phyloP scores from a whole-genome alignment of 2,113 vertebrate species.

The Semicossyphus pulcher region DNA sequence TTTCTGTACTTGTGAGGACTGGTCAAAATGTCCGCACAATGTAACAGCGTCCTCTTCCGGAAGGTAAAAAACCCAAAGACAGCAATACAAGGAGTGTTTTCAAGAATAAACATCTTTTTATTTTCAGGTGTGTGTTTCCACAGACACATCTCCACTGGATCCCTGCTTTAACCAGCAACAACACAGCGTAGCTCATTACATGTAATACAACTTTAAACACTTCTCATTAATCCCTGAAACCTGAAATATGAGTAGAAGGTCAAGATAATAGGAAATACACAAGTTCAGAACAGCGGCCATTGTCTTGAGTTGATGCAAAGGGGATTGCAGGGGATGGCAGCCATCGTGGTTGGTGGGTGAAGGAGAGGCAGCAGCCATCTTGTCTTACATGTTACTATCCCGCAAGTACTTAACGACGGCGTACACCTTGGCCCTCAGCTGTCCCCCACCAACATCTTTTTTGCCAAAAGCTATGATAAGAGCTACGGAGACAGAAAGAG shows the following conservation, averaged over 20 bases:
- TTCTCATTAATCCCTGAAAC: not conserved
- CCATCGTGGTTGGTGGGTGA: not conserved
- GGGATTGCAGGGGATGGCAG: not conserved
- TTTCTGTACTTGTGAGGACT: too few species aligned
- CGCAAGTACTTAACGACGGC: accelerated
- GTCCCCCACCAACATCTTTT: accelerated
- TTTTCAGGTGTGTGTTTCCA: conserved; percentile 21
- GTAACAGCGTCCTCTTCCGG: too few species aligned
- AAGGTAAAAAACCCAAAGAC: not conserved
- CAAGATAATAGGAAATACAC: not conserved
- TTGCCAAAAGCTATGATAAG: conserved; percentile 10
- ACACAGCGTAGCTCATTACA: too few species aligned
- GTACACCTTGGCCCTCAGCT: accelerated
- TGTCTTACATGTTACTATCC: accelerated
- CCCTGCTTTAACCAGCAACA: not conserved
- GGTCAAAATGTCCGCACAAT: too few species aligned
- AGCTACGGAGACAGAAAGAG: conserved; percentile 16
- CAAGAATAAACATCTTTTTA: conserved; percentile 34
- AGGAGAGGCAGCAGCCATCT: not conserved
- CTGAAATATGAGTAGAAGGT: not conserved
- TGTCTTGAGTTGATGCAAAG: not conserved
- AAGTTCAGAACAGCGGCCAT: not conserved
- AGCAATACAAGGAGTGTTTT: not conserved
- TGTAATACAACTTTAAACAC: too few species aligned
- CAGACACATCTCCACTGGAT: not conserved